Evolutionary conservation across 2,888 invertebrate genomes (phyloP).

Genomic region (Acleris cristana): DNA sequence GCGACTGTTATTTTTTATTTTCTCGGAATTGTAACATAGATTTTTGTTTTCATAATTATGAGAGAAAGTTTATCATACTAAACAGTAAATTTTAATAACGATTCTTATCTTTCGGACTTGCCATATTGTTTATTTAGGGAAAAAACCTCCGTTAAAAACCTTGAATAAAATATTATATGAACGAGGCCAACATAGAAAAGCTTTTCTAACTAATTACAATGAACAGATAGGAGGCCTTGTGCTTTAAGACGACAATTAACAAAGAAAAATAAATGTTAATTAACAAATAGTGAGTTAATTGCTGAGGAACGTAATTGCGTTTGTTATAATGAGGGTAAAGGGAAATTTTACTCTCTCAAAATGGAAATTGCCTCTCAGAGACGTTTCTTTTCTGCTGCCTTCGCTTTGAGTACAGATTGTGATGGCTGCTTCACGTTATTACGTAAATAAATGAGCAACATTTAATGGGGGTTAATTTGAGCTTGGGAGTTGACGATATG

Average conservation of each 20-base stretch:
- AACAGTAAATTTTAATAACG: neutral
- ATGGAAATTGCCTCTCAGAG: constrained; percentile 28
- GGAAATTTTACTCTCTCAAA: constrained; percentile 8
- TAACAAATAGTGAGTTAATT: constrained; percentile 46
- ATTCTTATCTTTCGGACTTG: neutral
- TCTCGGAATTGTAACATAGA: too few species aligned
- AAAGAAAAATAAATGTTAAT: constrained; percentile 16
- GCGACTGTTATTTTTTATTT: too few species aligned
- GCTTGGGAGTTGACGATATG: too few species aligned
- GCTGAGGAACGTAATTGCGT: constrained; percentile 56
- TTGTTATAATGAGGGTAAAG: constrained; percentile 45
- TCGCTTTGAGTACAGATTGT: constrained; percentile 19
- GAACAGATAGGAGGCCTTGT: too few species aligned
- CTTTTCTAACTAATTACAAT: too few species aligned
- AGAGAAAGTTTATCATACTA: neutral
- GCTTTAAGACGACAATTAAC: constrained; percentile 5
- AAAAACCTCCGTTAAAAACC: neutral
- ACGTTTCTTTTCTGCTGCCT: constrained; percentile 25
- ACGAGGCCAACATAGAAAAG: too few species aligned
- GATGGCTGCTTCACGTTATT: constrained; percentile 7
- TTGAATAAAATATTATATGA: too few species aligned
- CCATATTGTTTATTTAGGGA: neutral
- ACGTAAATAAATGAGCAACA: neutral
- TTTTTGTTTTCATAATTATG: too few species aligned
- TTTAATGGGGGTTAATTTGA: neutral